Conservation (phyloP, 2,888 invertebrate genomes). For the Drosophila monieri region DNA sequence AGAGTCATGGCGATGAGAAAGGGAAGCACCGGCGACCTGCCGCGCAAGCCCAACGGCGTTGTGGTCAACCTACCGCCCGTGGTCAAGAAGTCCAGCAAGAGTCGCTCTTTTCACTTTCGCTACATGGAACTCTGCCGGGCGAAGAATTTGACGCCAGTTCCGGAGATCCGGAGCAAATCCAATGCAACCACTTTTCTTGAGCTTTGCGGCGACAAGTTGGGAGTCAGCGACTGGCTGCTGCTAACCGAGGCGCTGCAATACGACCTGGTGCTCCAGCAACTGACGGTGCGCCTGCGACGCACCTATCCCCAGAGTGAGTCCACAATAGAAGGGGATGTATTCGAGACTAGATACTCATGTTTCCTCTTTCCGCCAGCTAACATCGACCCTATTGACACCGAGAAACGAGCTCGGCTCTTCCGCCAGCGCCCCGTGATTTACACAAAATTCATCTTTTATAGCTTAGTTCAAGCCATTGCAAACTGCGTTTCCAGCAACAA, state of each 20-base stretch:
- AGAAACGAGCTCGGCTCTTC: constrained; percentile 87
- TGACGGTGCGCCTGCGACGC: constrained; percentile 87
- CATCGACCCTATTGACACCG: constrained; percentile 85
- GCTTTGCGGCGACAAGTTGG: constrained; percentile 90
- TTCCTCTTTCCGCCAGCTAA: constrained; percentile 27
- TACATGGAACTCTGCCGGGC: constrained; percentile 82
- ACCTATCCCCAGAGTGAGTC: constrained; percentile 75
- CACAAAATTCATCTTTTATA: constrained; percentile 89
- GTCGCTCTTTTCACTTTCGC: constrained; percentile 83
- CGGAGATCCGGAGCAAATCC: constrained; percentile 79
- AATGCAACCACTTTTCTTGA: constrained; percentile 86
- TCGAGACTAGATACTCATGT: background rate
- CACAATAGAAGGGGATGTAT: background rate
- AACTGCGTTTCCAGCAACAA: constrained; percentile 87
- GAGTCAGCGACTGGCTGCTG: constrained; percentile 90
- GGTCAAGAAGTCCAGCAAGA: constrained; percentile 80
- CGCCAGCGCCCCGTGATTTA: constrained; percentile 87
- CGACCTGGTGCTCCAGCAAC: constrained; percentile 89
- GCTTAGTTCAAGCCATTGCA: constrained; percentile 87
- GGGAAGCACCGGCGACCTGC: constrained; percentile 22
- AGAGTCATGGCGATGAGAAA: constrained; percentile 23
- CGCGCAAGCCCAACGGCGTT: constrained; percentile 39
- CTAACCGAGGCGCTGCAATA: constrained; percentile 89
- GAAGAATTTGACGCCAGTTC: constrained; percentile 79
- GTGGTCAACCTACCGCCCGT: constrained; percentile 53